Base-by-base conservation (phyloP, 2,888 invertebrate species). In the Platycheirus rosarum region DNA sequence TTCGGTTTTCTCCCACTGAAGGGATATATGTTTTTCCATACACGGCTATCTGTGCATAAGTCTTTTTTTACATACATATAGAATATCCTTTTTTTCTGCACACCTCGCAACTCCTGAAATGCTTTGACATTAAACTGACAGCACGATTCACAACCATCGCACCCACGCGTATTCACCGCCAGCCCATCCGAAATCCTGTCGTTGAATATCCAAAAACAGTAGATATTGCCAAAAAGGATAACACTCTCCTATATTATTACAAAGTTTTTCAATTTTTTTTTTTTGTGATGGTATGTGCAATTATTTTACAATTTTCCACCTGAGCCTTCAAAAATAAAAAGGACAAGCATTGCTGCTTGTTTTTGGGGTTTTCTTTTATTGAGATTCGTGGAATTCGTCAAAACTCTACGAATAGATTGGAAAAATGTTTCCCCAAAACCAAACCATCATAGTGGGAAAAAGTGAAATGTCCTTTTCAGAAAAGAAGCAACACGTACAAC, bases 241-340 rank as follows among this genome's bases (percentile, higher is more conserved):
- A 14, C 29, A 20, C 13, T 14, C n/a, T n/a, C n/a, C n/a, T n/a
- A 53, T 29, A 16, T 13, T 32, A 32, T 5, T 32, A 7, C 32
- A 20, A 29, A 69, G 23, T 9, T n/a, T n/a, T n/a, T 29, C 8
- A 11, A 7, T 37, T 20, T 16, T 29, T 6, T 32, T 14, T 40
- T n/a, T 32, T 40, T 14, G 20, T 35, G 44, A 1, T 57, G 32
- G 68, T 62, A 14, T 62, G 26, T 46, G 48, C 60, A 66, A 80
- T 76, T 76, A 80, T 80, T 70, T 80, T 80, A 65, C 76, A 80
- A 80, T 80, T 80, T 80, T 76, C 76, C 76, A 80, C 80, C 76
- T n/a, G n/a, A n/a, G n/a, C n/a, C n/a, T n/a, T 80, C 70, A 70
- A 51, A 71, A 55, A 68, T 16, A 44, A 26, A 51, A 13, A 55